These are phyloP conservation scores for Mongoloraphidia duomilia DNA, from an alignment of 2,888 invertebrate species.

Conservation along the genomic window DNA sequence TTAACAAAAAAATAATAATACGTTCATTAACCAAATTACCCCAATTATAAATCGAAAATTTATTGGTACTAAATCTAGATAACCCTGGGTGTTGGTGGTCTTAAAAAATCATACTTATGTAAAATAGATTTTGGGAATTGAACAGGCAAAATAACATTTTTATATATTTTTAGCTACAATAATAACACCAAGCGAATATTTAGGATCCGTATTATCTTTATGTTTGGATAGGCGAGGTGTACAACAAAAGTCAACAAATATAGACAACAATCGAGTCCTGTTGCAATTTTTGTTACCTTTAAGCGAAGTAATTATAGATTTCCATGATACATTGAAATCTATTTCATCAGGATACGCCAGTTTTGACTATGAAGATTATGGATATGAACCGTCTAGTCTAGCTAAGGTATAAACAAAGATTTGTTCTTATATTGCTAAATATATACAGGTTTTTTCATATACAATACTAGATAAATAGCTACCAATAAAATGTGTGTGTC, in stretches of 20 bases:
- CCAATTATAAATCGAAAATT: background rate
- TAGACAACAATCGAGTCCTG: conserved; percentile 72
- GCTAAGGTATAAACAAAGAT: conserved; percentile 46
- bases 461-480: background rate
- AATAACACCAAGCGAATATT: conserved; percentile 65
- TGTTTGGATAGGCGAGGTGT: conserved; percentile 63
- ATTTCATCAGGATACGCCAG: conserved; percentile 89
- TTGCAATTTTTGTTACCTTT: conserved; percentile 75
- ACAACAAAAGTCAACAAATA: conserved; percentile 53
- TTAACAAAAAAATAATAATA: no score
- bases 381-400: conserved; percentile 63
- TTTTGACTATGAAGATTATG: conserved; percentile 84
- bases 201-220: conserved; percentile 53
- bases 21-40: no score
- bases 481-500: no score
- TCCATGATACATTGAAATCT: conserved; percentile 83
- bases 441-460: background rate
- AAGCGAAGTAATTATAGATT: conserved; percentile 87
- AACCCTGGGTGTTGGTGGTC: background rate
- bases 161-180: conserved; percentile 51
- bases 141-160: background rate
- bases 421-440: background rate
- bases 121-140: no score
- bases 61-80: background rate
- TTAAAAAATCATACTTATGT: no score